phyloP scores from a whole-genome alignment of 2,797 vertebrate species.

The Cephalopachus bancanus region DNA sequence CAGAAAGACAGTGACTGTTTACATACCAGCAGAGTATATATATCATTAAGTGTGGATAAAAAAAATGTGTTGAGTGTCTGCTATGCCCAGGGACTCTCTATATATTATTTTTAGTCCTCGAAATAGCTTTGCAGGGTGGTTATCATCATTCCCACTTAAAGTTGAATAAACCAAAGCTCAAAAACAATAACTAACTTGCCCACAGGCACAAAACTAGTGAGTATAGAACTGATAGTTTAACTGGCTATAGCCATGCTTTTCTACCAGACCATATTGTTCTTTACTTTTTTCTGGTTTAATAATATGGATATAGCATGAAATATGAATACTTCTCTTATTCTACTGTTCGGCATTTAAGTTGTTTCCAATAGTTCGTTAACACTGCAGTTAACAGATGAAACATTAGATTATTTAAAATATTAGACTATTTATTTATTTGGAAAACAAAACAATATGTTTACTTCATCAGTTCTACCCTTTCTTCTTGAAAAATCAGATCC shows the following conservation, averaged over 20 bases:
- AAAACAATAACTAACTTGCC: not conserved
- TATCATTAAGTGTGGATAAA: not conserved
- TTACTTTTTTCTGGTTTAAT: not conserved
- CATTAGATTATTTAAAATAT: not conserved
- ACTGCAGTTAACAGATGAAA: not conserved
- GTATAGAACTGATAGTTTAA: not conserved
- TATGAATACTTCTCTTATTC: not conserved
- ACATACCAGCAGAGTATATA: not conserved
- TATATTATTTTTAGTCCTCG: slow-evolving; percentile 42
- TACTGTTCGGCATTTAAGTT: not conserved
- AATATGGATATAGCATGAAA: not conserved
- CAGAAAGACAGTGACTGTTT: slow-evolving; percentile 8
- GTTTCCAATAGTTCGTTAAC: not conserved
- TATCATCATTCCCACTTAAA: not conserved
- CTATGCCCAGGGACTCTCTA: not conserved
- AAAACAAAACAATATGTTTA: slow-evolving; percentile 51
- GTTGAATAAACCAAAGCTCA: not conserved
- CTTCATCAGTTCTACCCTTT: not conserved
- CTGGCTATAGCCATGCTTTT: not conserved
- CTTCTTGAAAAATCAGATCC: slow-evolving; percentile 46
- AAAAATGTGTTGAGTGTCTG: not conserved
- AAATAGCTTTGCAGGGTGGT: slow-evolving; percentile 16
- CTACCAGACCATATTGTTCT: not conserved
- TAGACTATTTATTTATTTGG: not conserved
- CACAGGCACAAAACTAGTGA: not conserved